A percentile compares a stretch with the other conserved stretches of the same genome.
phyloP scores from a whole-genome alignment of 2,888 invertebrate species.

The Dascillus cervinus region DNA sequence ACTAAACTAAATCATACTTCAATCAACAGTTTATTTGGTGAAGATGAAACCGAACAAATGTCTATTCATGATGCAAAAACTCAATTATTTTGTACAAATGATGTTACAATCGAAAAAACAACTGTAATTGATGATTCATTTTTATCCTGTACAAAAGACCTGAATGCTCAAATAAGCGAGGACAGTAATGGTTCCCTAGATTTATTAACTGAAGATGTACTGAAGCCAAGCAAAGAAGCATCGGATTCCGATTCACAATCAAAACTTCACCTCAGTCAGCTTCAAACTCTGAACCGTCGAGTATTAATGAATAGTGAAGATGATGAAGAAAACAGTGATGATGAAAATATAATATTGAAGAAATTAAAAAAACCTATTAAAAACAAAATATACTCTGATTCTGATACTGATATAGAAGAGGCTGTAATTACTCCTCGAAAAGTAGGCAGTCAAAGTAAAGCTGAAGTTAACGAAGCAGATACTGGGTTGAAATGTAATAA shows the following conservation, averaged over 20 bases:
- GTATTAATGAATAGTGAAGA: slow-evolving; percentile 2
- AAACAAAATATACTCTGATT: slow-evolving; percentile 7
- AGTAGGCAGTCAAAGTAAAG: not conserved
- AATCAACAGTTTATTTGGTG: no score
- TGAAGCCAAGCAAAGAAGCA: no score
- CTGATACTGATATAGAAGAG: slow-evolving; percentile 23
- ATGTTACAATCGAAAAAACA: slow-evolving; percentile 3
- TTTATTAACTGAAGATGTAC: no score
- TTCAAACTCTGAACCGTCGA: slow-evolving; percentile 1
- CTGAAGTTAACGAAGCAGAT: not conserved
- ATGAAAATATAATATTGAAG: slow-evolving; percentile 9
- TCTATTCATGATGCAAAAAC: no score
- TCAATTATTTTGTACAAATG: no score
- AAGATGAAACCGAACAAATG: no score
- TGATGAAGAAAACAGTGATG: not conserved
- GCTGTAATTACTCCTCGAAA: not conserved
- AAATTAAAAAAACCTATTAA: slow-evolving; percentile 9
- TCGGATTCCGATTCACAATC: slow-evolving; percentile 5
- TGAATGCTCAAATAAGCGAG: slow-evolving; percentile 10
- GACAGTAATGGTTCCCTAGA: slow-evolving; percentile 23
- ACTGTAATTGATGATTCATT: not conserved
- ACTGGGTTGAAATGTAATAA: no score
- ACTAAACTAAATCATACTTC: no score
- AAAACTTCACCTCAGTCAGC: slow-evolving; percentile 5
- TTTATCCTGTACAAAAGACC: slow-evolving; percentile 1